A percentile compares a stretch with the other conserved stretches of the same genome.
Evolutionary conservation across 2,888 invertebrate genomes (phyloP).

Genomic region (Drosophila buzzatii): DNA sequence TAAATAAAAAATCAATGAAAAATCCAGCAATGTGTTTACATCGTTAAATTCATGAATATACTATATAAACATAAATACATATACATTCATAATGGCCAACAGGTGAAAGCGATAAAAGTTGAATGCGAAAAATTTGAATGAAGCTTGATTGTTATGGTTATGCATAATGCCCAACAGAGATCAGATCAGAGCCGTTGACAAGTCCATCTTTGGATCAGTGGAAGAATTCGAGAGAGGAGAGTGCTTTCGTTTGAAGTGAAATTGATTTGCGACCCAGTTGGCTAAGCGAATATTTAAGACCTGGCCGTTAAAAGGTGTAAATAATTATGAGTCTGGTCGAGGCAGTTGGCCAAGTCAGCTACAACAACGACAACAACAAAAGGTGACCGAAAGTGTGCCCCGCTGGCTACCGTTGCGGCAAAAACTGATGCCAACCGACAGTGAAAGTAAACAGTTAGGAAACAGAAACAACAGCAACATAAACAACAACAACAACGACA

Average conservation of each 20-base stretch:
- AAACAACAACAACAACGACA: slow-evolving; percentile 27
- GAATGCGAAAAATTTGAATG: slow-evolving; percentile 24
- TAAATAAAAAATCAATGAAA: slow-evolving; percentile 77
- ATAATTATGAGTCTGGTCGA: slow-evolving; percentile 71
- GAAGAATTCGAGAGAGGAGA: slow-evolving; percentile 48
- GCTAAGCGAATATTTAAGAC: slow-evolving; percentile 66
- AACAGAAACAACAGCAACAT: slow-evolving; percentile 40
- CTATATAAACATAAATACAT: slow-evolving; percentile 9
- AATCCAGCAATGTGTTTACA: slow-evolving; percentile 55
- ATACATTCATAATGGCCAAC: slow-evolving; percentile 40
- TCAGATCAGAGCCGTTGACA: slow-evolving; percentile 55
- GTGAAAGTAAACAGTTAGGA: slow-evolving; percentile 77
- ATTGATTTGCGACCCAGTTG: slow-evolving; percentile 80
- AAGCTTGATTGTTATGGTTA: slow-evolving; percentile 31
- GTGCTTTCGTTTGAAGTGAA: slow-evolving; percentile 78
- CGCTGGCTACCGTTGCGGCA: slow-evolving; percentile 63
- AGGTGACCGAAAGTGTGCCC: slow-evolving; percentile 60
- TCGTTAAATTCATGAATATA: neutral
- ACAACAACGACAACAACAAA: slow-evolving; percentile 34
- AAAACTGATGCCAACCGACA: slow-evolving; percentile 61
- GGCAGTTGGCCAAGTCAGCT: slow-evolving; percentile 32
- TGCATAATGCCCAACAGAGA: slow-evolving; percentile 41
- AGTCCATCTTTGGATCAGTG: slow-evolving; percentile 64
- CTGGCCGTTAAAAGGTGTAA: slow-evolving; percentile 72
- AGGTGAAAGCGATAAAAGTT: slow-evolving; percentile 67